A percentile compares a stretch with the other conserved stretches of the same genome.
These are phyloP conservation scores for Callocephalon fimbriatum DNA, from an alignment of 2,113 vertebrate genomes.

Conservation along the genomic window DNA sequence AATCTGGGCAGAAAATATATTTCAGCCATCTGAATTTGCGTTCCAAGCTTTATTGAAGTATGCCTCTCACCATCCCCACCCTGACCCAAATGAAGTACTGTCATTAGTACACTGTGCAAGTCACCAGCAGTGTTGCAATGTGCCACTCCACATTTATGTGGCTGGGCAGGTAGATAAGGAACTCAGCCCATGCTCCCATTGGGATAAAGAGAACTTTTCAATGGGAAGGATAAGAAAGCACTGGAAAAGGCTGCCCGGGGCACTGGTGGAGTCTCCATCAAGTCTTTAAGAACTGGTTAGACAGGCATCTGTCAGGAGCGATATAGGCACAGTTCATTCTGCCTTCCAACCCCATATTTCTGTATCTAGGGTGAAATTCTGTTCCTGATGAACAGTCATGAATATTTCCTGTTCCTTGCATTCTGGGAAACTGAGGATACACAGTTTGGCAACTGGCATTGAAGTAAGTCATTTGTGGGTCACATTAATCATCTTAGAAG, in stretches of 20 bases:
- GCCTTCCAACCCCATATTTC: slow-evolving; percentile 34
- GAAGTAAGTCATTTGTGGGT: not conserved
- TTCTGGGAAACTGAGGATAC: not conserved
- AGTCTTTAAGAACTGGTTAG: slow-evolving; percentile 4
- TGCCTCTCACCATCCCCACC: not conserved
- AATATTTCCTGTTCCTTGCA: not conserved
- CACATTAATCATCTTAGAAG: not conserved
- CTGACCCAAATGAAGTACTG: not conserved
- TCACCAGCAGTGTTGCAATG: not conserved
- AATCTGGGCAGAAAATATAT: not conserved
- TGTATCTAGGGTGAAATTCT: not conserved
- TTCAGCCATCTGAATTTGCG: not conserved
- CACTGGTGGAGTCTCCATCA: not conserved
- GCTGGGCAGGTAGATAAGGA: not conserved
- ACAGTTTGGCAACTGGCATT: not conserved
- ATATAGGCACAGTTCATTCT: not conserved
- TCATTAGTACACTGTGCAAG: not conserved
- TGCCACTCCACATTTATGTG: not conserved
- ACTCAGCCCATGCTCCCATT: not conserved
- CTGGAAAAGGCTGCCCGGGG: not conserved
- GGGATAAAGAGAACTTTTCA: not conserved
- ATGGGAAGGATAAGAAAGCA: not conserved
- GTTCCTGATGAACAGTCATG: not conserved
- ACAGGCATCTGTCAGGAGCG: not conserved
- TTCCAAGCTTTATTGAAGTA: not conserved